phyloP scores from a whole-genome alignment of 1,140 invertebrate species.

The Plodia interpunctella region DNA sequence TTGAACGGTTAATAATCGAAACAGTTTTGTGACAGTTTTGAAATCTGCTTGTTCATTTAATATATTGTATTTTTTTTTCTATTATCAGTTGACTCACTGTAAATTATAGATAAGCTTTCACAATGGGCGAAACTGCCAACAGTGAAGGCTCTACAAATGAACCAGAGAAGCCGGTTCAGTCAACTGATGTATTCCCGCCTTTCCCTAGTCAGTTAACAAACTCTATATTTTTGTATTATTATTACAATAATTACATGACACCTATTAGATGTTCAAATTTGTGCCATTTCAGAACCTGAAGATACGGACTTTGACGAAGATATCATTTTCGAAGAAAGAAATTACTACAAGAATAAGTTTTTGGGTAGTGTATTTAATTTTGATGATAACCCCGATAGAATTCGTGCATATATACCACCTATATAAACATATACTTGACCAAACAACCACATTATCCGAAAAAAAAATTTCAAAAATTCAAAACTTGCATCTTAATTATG shows the following conservation, averaged over 20 bases:
- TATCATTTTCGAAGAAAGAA: slow-evolving; percentile 73
- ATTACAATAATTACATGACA: too few species aligned
- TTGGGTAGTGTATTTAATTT: slow-evolving; percentile 41
- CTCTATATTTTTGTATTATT: too few species aligned
- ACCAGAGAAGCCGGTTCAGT: slow-evolving; percentile 58
- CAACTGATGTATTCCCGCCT: slow-evolving; percentile 57
- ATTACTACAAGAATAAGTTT: slow-evolving; percentile 52
- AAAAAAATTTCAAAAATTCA: too few species aligned
- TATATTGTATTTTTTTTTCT: too few species aligned
- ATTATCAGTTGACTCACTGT: too few species aligned
- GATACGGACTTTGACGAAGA: slow-evolving; percentile 74
- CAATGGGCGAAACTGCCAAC: slow-evolving; percentile 55
- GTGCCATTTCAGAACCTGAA: slow-evolving; percentile 49
- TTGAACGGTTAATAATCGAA: not conserved
- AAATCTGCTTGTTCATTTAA: too few species aligned
- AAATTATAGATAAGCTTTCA: slow-evolving; percentile 16
- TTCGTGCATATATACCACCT: too few species aligned
- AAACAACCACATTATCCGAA: too few species aligned
- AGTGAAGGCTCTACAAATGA: slow-evolving; percentile 40
- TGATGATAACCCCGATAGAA: too few species aligned
- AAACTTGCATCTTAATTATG: too few species aligned
- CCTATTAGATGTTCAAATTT: not conserved
- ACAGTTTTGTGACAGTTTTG: too few species aligned
- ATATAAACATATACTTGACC: too few species aligned
- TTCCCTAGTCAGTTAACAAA: slow-evolving; percentile 45